phyloP scores from a whole-genome alignment of 2,113 vertebrate species.

The Strix uralensis region DNA sequence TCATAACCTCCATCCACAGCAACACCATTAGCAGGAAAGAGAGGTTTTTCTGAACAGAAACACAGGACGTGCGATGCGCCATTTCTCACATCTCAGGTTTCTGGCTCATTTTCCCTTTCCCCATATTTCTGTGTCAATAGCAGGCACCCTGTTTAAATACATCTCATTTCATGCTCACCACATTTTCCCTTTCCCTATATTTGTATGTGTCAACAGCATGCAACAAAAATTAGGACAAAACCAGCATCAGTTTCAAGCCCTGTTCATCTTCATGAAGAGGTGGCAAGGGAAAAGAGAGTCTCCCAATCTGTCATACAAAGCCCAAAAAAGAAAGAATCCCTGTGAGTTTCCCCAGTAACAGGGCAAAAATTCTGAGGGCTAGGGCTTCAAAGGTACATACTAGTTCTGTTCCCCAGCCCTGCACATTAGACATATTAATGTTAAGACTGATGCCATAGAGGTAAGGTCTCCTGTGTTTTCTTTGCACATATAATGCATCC shows the following conservation, averaged over 20 bases:
- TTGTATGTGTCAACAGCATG: neutral
- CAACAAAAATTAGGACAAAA: slow-evolving; percentile 37
- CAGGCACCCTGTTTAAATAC: neutral
- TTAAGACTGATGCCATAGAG: neutral
- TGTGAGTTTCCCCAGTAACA: neutral
- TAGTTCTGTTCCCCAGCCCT: neutral
- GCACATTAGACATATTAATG: neutral
- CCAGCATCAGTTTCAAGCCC: neutral
- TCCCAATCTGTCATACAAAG: neutral
- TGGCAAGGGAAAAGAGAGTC: neutral
- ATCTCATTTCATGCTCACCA: slow-evolving; percentile 4
- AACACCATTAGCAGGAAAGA: neutral
- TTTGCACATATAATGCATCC: neutral
- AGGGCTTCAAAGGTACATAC: neutral
- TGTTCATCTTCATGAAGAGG: neutral
- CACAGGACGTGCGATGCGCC: neutral
- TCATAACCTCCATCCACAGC: neutral
- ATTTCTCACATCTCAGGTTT: neutral
- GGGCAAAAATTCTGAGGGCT: neutral
- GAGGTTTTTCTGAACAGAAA: neutral
- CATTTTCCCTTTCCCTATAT: slow-evolving; percentile 20
- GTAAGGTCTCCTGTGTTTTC: neutral
- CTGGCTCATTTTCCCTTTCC: neutral
- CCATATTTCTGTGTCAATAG: neutral
- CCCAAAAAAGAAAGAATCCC: neutral